Evolutionary conservation across 2,797 vertebrate genomes (phyloP), one percentile per base, ranked within the genome.

Genomic region (Notoglanidium macrostoma): DNA sequence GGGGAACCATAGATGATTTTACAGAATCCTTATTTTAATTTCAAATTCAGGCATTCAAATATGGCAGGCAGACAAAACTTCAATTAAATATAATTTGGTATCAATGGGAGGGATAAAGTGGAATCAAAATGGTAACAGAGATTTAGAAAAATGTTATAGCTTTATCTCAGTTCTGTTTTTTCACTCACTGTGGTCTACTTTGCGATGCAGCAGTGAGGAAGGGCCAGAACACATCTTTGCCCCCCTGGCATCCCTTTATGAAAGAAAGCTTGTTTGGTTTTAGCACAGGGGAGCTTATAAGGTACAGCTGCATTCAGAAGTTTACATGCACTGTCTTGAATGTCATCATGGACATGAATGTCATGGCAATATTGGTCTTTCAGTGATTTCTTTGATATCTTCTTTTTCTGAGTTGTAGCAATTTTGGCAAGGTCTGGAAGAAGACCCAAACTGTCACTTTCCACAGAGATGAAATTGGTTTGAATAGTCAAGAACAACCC

Each of bases 201-300:
- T 70, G 26, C 3, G 29, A 68, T 79, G 74, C 40, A 88, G 63
- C 83, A 88, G 65, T 85, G 29, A 63, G 46, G 44, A 81, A 65
- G 67, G 68, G 29, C 12, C 35, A 68, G 6, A 46, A 32, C 72
- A 79, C 32, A 23, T 82, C 26, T 32, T 73, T 86, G 79, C 87
- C 61, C 87, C 84, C 79, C 87, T 86, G 83, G 78, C 72, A 84
- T 68, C 19, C 23, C 9, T 61, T 59, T 23, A 21, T 68, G 83
- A 70, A 74, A 32, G 54, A 76, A 67, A 88, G 77, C 68, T 77
- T 74, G 87, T 88, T 84, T 88, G 84, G 67, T 68, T 74, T 80
- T n/a, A 88, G 51, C 61, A 88, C 84, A 88, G 59, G 59, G 35
- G 70, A 77, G 55, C 68, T 73, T 49, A 72, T 67, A 70, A 83